Evolutionary conservation across 2,113 vertebrate species (phyloP).

Genomic region (Gulo gulo): DNA sequence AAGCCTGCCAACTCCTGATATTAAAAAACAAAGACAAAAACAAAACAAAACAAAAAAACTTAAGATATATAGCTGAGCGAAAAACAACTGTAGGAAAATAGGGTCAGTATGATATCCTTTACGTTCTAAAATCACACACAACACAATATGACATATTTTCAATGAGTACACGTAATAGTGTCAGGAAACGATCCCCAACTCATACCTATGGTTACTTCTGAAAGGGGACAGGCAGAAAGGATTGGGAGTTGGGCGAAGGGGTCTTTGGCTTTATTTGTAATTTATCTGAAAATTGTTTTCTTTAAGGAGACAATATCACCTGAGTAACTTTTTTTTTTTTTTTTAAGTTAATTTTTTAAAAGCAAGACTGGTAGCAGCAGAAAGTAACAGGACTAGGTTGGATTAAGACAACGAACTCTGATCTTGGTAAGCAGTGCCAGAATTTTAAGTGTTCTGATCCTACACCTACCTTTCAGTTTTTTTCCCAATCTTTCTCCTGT

Average conservation of each 20-base stretch:
- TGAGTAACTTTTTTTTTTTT: neutral
- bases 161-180: neutral
- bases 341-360: neutral
- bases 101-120: neutral
- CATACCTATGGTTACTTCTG: neutral
- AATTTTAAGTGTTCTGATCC: neutral
- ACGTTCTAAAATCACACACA: neutral
- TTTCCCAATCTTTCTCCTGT: neutral
- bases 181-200: neutral
- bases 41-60: too few species aligned
- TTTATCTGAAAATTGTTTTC: neutral
- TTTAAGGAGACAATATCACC: neutral
- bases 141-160: neutral
- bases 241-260: neutral
- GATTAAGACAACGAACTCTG: neutral
- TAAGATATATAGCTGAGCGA: neutral
- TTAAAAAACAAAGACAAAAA: neutral
- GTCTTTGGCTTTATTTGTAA: neutral
- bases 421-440: neutral
- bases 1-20: neutral
- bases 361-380: neutral
- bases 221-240: neutral
- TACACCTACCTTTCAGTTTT: neutral
- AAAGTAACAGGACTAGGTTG: neutral
- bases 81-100: neutral